Conservation (phyloP, 2,888 invertebrate species). For the Periphyllus acericola region DNA sequence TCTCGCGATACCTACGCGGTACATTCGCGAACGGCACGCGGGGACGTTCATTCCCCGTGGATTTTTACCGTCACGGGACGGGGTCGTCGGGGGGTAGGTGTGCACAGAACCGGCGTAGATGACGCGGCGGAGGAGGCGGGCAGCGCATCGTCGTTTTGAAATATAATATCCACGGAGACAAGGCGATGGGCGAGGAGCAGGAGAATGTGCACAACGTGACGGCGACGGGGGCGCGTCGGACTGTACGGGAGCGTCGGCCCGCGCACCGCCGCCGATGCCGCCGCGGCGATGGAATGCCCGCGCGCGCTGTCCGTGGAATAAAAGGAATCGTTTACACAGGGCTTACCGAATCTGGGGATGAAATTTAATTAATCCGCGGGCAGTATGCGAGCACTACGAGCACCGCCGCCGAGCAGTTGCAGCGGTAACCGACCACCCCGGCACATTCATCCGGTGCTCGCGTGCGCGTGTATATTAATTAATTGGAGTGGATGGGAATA, state of each 20-base stretch:
- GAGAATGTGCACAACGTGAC: background rate
- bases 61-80: slow-evolving; percentile 1
- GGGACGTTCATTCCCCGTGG: background rate
- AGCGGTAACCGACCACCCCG: background rate
- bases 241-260: background rate
- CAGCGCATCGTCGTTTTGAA: slow-evolving; percentile 39
- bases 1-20: background rate
- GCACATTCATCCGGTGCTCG: background rate
- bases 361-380: slow-evolving; percentile 60
- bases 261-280: background rate
- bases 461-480: slow-evolving; percentile 54
- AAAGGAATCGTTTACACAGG: slow-evolving; percentile 58
- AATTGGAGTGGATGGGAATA: slow-evolving; percentile 53
- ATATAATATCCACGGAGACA: slow-evolving; percentile 48
- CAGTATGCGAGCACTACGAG: background rate
- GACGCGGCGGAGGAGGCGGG: background rate
- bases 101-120: background rate
- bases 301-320: slow-evolving; percentile 21
- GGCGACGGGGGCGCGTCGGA: too few species aligned
- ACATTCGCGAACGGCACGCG: background rate
- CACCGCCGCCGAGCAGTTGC: background rate
- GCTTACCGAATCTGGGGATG: slow-evolving; percentile 49
- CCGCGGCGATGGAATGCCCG: slow-evolving; percentile 33
- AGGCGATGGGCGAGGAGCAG: background rate
- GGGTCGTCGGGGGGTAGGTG: background rate